Percentiles rank a stretch among this genome's conserved stretches.
phyloP scores from a whole-genome alignment of 2,888 invertebrate genomes.

The Hetaerina titia region DNA sequence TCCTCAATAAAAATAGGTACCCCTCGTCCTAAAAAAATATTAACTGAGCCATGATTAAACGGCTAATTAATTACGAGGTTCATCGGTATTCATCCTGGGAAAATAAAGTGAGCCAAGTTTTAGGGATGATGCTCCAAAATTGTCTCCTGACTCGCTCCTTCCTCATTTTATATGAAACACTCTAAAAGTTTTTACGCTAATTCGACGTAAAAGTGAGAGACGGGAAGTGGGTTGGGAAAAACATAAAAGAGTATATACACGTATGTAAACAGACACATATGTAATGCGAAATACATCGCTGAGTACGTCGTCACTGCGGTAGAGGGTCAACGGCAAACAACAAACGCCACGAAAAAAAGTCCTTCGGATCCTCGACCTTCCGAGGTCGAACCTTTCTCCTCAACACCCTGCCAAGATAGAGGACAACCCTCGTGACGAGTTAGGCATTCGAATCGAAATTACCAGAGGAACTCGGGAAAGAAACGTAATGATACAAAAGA shows the following conservation, averaged over 20 bases:
- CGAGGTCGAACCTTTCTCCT: not conserved
- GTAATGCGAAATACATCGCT: not conserved
- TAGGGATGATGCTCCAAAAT: not conserved
- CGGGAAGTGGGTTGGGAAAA: not conserved
- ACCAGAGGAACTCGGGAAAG: not conserved
- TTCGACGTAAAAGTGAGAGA: not conserved
- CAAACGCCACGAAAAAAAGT: not conserved
- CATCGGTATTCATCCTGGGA: not conserved
- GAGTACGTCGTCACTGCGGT: not conserved
- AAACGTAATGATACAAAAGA: not conserved
- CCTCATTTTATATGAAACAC: not conserved
- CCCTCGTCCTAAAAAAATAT: not conserved
- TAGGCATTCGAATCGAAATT: not conserved
- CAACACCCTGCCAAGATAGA: not conserved
- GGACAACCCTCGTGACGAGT: not conserved
- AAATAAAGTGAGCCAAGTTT: not conserved
- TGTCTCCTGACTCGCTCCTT: not conserved
- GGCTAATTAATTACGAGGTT: not conserved
- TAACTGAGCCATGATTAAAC: not conserved
- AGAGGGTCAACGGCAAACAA: not conserved
- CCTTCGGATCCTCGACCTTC: not conserved
- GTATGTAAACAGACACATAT: too few relatives aligned
- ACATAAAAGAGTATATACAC: not conserved
- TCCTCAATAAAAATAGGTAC: not conserved
- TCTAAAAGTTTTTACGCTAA: not conserved